Percentiles rank a stretch among this genome's conserved stretches.
Evolutionary conservation across 2,797 vertebrate genomes (phyloP).

Genomic region (Urosaurus nigricauda): DNA sequence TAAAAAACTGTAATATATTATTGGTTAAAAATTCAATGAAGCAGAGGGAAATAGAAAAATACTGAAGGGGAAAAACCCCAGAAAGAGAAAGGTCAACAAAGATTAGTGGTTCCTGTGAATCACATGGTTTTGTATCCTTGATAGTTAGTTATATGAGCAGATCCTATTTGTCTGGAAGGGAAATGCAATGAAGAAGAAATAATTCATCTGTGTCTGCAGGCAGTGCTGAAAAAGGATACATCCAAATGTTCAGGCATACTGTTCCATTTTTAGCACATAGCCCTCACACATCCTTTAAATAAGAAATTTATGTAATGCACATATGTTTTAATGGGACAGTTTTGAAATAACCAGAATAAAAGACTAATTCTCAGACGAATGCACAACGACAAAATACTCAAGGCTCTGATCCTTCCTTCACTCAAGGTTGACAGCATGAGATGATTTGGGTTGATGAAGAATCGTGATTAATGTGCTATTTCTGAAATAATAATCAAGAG

Average conservation of each 20-base stretch:
- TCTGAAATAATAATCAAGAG: neutral
- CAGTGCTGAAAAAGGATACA: slow-evolving; percentile 7
- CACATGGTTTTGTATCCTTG: slow-evolving; percentile 17
- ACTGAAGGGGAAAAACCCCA: neutral
- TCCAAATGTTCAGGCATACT: slow-evolving; percentile 11
- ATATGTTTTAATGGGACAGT: slow-evolving; percentile 7
- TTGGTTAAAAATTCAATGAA: slow-evolving; percentile 11
- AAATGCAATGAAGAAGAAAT: neutral
- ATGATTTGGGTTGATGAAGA: neutral
- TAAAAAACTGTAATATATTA: neutral
- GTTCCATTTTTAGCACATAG: slow-evolving; percentile 9
- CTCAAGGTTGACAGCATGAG: neutral
- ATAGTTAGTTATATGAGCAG: slow-evolving; percentile 28
- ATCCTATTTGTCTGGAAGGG: slow-evolving; percentile 2
- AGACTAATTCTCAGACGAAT: neutral
- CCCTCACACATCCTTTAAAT: neutral
- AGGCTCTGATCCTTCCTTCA: neutral
- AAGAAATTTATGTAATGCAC: slow-evolving; percentile 7
- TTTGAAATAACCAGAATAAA: slow-evolving; percentile 2
- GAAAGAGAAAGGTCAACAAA: slow-evolving; percentile 8
- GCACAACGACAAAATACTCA: neutral
- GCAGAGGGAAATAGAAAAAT: slow-evolving; percentile 2
- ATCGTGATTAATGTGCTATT: neutral
- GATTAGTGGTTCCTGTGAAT: neutral
- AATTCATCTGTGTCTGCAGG: slow-evolving; percentile 3